Evolutionary conservation across 2,113 vertebrate genomes (phyloP), one percentile per base, ranked within the genome.

Genomic region (Prochilodus magdalenae): DNA sequence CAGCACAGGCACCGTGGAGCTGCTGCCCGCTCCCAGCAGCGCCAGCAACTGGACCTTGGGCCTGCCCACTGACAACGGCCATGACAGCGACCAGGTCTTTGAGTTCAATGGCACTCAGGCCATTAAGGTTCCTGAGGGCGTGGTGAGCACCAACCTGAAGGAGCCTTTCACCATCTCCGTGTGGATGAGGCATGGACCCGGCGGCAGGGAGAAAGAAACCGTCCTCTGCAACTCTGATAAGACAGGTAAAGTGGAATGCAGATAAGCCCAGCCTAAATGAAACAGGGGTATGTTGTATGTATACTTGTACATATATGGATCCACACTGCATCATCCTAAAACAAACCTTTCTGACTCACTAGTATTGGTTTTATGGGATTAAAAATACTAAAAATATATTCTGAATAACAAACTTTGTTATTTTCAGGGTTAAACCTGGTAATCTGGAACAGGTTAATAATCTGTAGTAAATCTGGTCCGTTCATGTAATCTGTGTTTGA

Each of bases 71-170:
- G 98, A 99, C 78, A 99, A 99, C 0, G 98, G 97, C 10, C 98
- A 98, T 0, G 98, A 99, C 94, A 98, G 98, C 0, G 97, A 99
- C 93, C 97, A 97, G 84, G 96, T 99, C 87, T 99, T 99, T 67
- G 97, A 99, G 89, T 99, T 99, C 65, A 99, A 99, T 0, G 98
- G 98, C 90, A 99, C 98, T 0, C 98, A 99, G 86, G 96, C 97
- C 0, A 95, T 98, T 75, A 96, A 92, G 89, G 87, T 99, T 62
- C 98, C 98, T 0, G 95, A 97, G 0, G 95, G 96, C 0, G 24
- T 97, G 16, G 94, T 98, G 75, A 96, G 92, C 3, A 88, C 96
- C 88, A 94, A 85, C 86, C 92, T 97, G 0, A 95, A 94, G 83
- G 96, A 98, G 77, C 97, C 97, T 5, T 99, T 99, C 81, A 96